Evolutionary conservation across 1,140 invertebrate species (phyloP).

Genomic region (Bombus superbus): DNA sequence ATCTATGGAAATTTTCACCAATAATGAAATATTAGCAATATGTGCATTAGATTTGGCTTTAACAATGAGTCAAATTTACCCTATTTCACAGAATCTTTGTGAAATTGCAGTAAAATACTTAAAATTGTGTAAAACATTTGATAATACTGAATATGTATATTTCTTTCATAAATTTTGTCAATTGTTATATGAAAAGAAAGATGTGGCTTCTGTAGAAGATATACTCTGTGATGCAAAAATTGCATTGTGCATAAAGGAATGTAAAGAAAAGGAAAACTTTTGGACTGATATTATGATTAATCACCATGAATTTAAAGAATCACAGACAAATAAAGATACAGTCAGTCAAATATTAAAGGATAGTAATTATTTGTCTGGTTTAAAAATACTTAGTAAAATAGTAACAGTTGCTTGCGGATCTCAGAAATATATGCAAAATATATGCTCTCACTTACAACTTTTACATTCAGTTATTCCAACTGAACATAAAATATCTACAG

Average conservation of each 20-base stretch:
- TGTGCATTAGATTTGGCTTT: conserved; percentile 73
- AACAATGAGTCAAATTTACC: conserved; percentile 63
- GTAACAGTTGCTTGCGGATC: conserved; percentile 57
- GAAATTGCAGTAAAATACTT: conserved; percentile 75
- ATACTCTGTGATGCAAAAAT: conserved; percentile 72
- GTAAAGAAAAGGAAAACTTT: conserved; percentile 66
- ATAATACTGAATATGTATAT: conserved; percentile 59
- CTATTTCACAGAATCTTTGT: conserved; percentile 66
- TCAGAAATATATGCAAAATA: conserved; percentile 69
- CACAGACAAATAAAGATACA: conserved; percentile 16
- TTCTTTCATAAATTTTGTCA: conserved; percentile 70
- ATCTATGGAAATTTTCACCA: conserved; percentile 41
- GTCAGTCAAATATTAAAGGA: conserved; percentile 25
- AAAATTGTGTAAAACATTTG: conserved; percentile 66
- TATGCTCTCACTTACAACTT: conserved; percentile 69
- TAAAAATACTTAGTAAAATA: conserved; percentile 63
- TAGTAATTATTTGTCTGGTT: conserved; percentile 33
- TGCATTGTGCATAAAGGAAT: conserved; percentile 66
- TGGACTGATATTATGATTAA: conserved; percentile 68
- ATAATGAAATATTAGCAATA: conserved; percentile 72
- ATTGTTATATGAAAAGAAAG: conserved; percentile 67
- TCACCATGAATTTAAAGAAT: conserved; percentile 36
- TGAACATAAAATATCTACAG: conserved; percentile 37
- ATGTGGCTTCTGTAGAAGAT: conserved; percentile 53
- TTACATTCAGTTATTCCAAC: conserved; percentile 68